Percentiles rank a stretch among this genome's conserved stretches.
Conservation (phyloP, 2,797 vertebrate genomes). For the Pitangus sulphuratus region DNA sequence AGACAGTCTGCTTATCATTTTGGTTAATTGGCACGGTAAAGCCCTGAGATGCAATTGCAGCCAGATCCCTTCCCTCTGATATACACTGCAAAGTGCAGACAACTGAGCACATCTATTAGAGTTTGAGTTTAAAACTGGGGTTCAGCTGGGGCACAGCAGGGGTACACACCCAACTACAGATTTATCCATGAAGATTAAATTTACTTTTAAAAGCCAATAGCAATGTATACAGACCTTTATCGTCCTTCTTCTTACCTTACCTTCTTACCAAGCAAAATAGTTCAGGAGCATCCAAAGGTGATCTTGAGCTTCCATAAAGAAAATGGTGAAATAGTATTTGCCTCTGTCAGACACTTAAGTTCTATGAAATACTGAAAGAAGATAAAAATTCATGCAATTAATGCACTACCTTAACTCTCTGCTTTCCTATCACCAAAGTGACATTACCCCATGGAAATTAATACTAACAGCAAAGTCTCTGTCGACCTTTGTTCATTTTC, state of each 20-base stretch:
- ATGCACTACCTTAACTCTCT: background rate
- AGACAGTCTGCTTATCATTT: background rate
- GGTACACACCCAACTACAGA: background rate
- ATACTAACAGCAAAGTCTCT: background rate
- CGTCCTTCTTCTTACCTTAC: background rate
- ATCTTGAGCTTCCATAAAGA: background rate
- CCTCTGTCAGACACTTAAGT: fast-evolving
- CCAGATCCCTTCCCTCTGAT: background rate
- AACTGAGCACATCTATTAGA: background rate
- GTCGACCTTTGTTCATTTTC: background rate
- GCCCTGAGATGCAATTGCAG: background rate
- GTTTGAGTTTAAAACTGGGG: background rate
- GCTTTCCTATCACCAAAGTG: background rate
- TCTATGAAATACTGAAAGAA: background rate
- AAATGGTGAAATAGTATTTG: background rate
- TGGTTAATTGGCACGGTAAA: background rate
- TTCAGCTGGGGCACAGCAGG: background rate
- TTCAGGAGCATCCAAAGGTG: background rate
- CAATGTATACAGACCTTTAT: background rate
- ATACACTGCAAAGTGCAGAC: background rate
- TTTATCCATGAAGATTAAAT: background rate
- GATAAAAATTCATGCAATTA: background rate
- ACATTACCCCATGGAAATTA: background rate
- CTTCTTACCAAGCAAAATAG: background rate
- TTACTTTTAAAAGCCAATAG: background rate